These are phyloP conservation scores for Sebastes wilsoni DNA, from an alignment of 2,797 vertebrate species.

Conservation along the genomic window DNA sequence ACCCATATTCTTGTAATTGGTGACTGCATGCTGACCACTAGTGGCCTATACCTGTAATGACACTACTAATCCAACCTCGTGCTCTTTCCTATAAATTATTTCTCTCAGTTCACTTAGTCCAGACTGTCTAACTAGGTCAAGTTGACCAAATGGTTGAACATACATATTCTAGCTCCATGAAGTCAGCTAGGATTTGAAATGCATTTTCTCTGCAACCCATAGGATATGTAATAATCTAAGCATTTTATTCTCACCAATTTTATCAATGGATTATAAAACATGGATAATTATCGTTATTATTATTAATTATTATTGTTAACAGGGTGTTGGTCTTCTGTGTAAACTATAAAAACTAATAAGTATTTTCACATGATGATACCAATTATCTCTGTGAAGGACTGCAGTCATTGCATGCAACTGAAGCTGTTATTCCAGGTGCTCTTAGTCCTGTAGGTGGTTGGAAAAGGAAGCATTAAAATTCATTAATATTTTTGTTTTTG, in stretches of 20 bases:
- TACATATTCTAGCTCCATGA: background rate
- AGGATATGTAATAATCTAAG: background rate
- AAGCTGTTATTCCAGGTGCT: background rate
- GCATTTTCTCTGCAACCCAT: background rate
- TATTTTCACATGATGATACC: background rate
- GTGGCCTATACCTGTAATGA: constrained; percentile 18
- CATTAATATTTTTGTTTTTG: background rate
- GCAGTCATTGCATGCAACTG: background rate
- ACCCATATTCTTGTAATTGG: background rate
- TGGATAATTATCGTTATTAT: background rate
- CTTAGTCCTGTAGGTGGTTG: background rate
- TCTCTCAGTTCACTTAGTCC: background rate
- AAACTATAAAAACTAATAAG: background rate
- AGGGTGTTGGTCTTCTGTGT: background rate
- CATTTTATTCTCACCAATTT: background rate
- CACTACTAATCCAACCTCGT: background rate
- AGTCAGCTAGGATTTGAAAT: background rate
- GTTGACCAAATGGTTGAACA: background rate
- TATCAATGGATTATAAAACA: background rate
- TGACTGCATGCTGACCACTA: constrained; percentile 43
- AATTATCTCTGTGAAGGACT: background rate
- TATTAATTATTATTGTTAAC: background rate
- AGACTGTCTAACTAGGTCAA: background rate
- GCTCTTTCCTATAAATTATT: background rate
- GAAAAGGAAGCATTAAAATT: background rate